These are phyloP conservation scores for Charina bottae DNA, from an alignment of 2,113 vertebrate species.

Conservation along the genomic window DNA sequence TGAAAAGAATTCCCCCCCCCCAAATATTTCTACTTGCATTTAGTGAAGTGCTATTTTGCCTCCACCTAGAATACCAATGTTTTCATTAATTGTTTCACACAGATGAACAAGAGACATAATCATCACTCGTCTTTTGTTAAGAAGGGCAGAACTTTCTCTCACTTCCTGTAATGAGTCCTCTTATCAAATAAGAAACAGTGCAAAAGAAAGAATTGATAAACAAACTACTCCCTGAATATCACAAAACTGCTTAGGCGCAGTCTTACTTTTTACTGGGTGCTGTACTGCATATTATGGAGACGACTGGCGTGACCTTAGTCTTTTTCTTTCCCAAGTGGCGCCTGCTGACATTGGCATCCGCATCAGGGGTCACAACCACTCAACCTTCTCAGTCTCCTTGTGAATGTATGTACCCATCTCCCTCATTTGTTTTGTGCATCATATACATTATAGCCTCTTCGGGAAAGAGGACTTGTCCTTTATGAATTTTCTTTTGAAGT, in stretches of 20 bases:
- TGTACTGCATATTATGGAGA: background rate
- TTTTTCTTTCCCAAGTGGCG: background rate
- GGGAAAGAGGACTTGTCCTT: background rate
- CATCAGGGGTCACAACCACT: background rate
- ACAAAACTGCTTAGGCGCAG: background rate
- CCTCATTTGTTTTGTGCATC: background rate
- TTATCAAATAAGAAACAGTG: background rate
- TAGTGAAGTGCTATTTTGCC: background rate
- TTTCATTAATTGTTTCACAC: background rate
- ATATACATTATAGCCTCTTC: conserved; percentile 1
- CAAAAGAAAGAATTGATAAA: background rate
- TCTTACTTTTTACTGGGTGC: background rate
- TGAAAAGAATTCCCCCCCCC: no score
- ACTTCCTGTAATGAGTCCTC: background rate
- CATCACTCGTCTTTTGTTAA: background rate
- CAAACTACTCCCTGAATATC: background rate
- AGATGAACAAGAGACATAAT: background rate
- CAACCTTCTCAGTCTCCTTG: background rate
- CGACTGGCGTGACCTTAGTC: background rate
- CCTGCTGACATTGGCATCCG: background rate
- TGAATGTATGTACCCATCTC: background rate
- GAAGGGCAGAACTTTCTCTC: background rate
- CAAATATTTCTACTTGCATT: background rate
- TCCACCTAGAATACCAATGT: background rate
- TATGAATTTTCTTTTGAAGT: conserved; percentile 20